Percentiles rank a stretch among this genome's conserved stretches.
These are phyloP conservation scores for Pterocles gutturalis DNA, from an alignment of 2,113 vertebrate species.

Conservation along the genomic window DNA sequence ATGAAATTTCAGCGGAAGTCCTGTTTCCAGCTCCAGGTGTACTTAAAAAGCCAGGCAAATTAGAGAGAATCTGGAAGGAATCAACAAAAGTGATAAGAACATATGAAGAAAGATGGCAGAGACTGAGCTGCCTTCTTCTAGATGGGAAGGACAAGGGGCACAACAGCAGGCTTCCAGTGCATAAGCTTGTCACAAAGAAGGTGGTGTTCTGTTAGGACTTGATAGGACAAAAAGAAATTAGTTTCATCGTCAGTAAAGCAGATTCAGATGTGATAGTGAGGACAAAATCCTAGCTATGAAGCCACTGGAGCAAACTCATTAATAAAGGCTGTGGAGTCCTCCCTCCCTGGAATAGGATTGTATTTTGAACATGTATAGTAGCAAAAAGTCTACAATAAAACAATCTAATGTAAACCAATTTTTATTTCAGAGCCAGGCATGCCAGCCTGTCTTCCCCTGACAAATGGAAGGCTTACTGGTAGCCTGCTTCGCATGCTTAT, in stretches of 20 bases:
- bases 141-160: not conserved
- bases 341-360: not conserved
- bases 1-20: not conserved
- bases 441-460: not conserved
- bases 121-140: not conserved
- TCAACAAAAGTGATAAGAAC: not conserved
- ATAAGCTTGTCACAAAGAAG: not conserved
- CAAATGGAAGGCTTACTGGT: not conserved
- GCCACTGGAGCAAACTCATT: not conserved
- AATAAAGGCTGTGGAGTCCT: not conserved
- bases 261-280: not conserved
- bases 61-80: not conserved
- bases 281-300: not conserved
- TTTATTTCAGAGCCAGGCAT: not conserved
- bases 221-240: not conserved
- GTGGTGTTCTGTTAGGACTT: not conserved
- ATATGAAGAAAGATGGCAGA: not conserved
- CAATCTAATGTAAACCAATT: not conserved
- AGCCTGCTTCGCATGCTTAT: not conserved
- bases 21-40: not conserved
- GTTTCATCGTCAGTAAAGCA: not conserved
- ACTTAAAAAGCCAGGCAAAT: not conserved
- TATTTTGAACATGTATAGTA: not conserved
- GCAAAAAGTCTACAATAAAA: not conserved
- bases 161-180: rapidly evolving